Conservation (phyloP, 2,797 vertebrate species). For the Pangasius sanitwongsei region DNA sequence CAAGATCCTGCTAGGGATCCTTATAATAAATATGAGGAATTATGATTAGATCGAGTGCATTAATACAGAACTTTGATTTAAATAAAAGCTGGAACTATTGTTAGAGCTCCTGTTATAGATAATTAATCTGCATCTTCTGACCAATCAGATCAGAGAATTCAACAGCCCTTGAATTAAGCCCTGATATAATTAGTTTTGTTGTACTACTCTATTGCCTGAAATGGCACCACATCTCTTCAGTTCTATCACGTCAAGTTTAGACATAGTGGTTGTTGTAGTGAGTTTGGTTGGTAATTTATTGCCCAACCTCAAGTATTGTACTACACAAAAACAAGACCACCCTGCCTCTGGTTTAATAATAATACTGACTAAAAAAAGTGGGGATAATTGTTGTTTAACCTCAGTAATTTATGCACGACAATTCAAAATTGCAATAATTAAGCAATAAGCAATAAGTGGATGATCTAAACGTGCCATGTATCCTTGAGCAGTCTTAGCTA, state of each 20-base stretch:
- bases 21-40: neutral
- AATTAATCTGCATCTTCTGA: neutral
- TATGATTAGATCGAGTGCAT: neutral
- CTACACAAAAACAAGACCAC: neutral
- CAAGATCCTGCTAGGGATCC: neutral
- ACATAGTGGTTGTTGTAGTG: neutral
- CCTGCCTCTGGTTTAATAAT: neutral
- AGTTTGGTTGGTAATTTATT: neutral
- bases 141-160: neutral
- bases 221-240: neutral
- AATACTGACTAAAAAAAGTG: neutral
- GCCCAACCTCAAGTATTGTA: neutral
- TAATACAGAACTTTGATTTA: neutral
- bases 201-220: neutral
- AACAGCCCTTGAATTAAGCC: neutral
- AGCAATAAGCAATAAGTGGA: neutral
- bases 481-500: neutral
- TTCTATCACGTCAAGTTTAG: neutral
- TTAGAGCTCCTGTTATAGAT: neutral
- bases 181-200: neutral
- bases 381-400: neutral
- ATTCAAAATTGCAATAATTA: neutral
- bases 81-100: neutral
- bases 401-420: neutral
- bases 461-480: constrained; percentile 8